These are phyloP conservation scores for Phortica variegata DNA, from an alignment of 1,140 invertebrate species.

Conservation along the genomic window DNA sequence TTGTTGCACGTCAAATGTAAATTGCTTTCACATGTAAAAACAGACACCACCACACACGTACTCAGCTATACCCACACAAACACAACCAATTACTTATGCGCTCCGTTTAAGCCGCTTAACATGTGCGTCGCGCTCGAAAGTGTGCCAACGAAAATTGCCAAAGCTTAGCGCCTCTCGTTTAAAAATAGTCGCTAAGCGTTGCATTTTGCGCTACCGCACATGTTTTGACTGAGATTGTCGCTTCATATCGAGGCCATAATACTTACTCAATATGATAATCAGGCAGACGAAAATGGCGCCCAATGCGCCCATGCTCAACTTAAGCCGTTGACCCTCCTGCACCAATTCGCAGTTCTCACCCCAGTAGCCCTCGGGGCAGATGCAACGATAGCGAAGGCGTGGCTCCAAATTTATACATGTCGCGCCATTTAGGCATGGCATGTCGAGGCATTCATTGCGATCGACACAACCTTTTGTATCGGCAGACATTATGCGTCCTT, in stretches of 20 bases:
- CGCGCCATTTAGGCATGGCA: conserved; percentile 66
- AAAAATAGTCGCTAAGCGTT: neutral
- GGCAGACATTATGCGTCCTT: conserved; percentile 62
- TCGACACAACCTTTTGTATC: conserved; percentile 65
- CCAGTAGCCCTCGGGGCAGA: conserved; percentile 65
- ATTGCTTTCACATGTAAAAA: conserved; percentile 46
- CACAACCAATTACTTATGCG: neutral
- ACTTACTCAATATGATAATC: conserved; percentile 65
- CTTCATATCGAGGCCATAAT: conserved; percentile 1
- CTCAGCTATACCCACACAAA: neutral
- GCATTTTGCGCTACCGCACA: neutral
- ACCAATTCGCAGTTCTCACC: conserved; percentile 68
- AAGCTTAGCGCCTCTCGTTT: conserved; percentile 28
- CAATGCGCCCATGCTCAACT: conserved; percentile 65
- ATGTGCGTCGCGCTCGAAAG: too few relatives aligned
- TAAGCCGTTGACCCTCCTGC: conserved; percentile 64
- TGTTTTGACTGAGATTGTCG: neutral
- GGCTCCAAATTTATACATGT: conserved; percentile 63
- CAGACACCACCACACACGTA: conserved; percentile 17
- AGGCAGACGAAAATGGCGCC: conserved; percentile 66
- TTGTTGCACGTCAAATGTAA: conserved; percentile 26
- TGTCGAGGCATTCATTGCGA: conserved; percentile 64
- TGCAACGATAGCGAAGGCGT: conserved; percentile 60
- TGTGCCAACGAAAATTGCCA: conserved; percentile 29
- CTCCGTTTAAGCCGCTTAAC: conserved; percentile 45